These are phyloP conservation scores for Sarcophaga rosellei DNA, from an alignment of 2,888 invertebrate genomes.

Conservation along the genomic window DNA sequence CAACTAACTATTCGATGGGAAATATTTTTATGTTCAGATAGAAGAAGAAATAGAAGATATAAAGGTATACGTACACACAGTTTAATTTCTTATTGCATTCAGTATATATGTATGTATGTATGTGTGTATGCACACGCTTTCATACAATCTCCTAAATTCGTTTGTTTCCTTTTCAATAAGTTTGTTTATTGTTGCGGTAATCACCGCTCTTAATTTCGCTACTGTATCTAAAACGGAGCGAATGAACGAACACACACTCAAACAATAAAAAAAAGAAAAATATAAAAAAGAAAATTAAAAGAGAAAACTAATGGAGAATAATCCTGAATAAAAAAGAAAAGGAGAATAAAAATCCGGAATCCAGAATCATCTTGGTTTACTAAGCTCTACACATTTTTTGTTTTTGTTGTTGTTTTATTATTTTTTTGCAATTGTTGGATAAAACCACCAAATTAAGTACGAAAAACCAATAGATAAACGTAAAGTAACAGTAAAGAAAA, in stretches of 20 bases:
- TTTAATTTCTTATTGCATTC: no score
- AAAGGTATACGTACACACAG: no score
- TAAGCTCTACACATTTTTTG: neutral
- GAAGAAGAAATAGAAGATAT: no score
- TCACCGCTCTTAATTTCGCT: constrained; percentile 64
- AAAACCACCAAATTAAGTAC: constrained; percentile 66
- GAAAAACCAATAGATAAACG: constrained; percentile 63
- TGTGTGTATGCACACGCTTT: no score
- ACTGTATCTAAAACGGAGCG: constrained; percentile 39
- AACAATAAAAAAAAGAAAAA: neutral
- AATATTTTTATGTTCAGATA: no score
- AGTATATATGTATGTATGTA: no score
- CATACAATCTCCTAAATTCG: constrained; percentile 34
- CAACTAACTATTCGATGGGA: no score
- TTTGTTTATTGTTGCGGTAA: constrained; percentile 67
- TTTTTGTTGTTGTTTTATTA: neutral
- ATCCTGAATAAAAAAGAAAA: no score
- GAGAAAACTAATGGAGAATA: neutral
- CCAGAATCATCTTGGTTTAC: no score
- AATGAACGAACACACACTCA: no score
- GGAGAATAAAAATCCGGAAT: no score
- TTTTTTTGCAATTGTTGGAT: constrained; percentile 28
- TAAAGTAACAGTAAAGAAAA: constrained; percentile 59
- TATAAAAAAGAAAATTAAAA: constrained; percentile 2
- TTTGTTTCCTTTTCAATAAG: constrained; percentile 64